Conservation (phyloP, 1,140 invertebrate species). For the Megathymus violae region DNA sequence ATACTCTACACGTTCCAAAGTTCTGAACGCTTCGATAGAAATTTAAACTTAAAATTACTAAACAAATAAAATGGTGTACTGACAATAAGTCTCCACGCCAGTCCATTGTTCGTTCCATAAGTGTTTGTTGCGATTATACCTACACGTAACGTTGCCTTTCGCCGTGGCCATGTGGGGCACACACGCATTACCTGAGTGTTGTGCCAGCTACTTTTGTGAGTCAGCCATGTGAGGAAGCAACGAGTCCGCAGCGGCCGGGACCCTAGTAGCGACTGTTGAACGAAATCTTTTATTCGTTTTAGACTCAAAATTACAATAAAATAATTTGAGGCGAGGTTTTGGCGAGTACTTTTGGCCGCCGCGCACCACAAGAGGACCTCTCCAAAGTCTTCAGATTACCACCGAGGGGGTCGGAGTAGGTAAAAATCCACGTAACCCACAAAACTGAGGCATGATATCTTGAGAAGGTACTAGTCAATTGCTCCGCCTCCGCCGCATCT, state of each 20-base stretch:
- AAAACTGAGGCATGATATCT: too few relatives aligned
- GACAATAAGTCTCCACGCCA: conserved; percentile 2
- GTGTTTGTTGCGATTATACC: conserved; percentile 25
- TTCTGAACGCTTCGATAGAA: background rate
- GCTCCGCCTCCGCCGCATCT: background rate
- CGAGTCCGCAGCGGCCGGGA: too few relatives aligned
- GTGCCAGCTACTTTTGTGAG: conserved; percentile 25
- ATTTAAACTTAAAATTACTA: background rate
- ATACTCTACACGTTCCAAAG: background rate
- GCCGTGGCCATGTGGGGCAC: conserved; percentile 6
- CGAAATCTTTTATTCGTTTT: too few relatives aligned
- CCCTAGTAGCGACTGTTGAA: too few relatives aligned
- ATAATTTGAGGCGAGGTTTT: too few relatives aligned
- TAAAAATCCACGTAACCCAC: too few relatives aligned
- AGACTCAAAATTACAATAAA: too few relatives aligned
- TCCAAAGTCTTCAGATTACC: too few relatives aligned
- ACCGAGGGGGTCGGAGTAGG: too few relatives aligned
- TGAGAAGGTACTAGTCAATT: too few relatives aligned
- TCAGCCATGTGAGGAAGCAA: conserved; percentile 22
- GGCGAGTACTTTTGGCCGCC: too few relatives aligned
- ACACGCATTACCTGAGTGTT: conserved; percentile 27
- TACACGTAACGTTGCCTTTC: conserved; percentile 7
- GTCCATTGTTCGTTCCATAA: conserved; percentile 15
- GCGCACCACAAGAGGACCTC: too few relatives aligned
- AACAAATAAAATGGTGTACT: conserved; percentile 11